Evolutionary conservation across 2,888 invertebrate genomes (phyloP).

Genomic region (Dendrolimus houi): DNA sequence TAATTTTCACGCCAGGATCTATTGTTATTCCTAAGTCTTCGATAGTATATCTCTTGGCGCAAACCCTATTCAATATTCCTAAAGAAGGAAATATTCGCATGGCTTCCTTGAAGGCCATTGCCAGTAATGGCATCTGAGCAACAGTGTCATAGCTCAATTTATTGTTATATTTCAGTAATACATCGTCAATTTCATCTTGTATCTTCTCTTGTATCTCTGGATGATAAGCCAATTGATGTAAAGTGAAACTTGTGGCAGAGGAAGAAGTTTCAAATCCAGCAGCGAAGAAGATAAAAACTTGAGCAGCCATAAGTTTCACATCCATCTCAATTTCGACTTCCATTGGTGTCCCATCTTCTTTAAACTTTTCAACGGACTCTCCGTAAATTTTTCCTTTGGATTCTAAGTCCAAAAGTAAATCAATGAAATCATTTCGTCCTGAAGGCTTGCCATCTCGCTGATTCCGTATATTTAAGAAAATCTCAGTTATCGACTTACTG

Average conservation of each 20-base stretch:
- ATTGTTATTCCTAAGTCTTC: conserved; percentile 34
- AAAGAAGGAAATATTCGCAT: conserved; percentile 43
- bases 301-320: conserved; percentile 32
- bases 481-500: conserved; percentile 19
- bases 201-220: conserved; percentile 45
- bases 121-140: conserved; percentile 35
- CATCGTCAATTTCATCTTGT: conserved; percentile 46
- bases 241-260: conserved; percentile 45
- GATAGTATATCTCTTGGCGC: conserved; percentile 31
- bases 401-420: conserved; percentile 35
- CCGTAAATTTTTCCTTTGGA: conserved; percentile 37
- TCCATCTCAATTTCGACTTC: conserved; percentile 37
- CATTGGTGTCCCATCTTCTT: conserved; percentile 33
- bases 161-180: conserved; percentile 35
- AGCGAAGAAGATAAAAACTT: conserved; percentile 48
- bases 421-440: conserved; percentile 42
- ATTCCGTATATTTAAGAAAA: conserved; percentile 30
- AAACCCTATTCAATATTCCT: conserved; percentile 37
- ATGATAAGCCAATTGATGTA: conserved; percentile 52
- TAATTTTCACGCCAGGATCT: conserved; percentile 43
- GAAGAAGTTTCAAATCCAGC: conserved; percentile 70
- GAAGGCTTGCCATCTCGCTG: conserved; percentile 41
- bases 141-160: conserved; percentile 48
- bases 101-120: conserved; percentile 42
- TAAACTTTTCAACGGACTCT: conserved; percentile 38